Percentiles rank a stretch among this genome's conserved stretches.
Conservation (phyloP, 2,797 vertebrate genomes). For the Bucorvus abyssinicus region DNA sequence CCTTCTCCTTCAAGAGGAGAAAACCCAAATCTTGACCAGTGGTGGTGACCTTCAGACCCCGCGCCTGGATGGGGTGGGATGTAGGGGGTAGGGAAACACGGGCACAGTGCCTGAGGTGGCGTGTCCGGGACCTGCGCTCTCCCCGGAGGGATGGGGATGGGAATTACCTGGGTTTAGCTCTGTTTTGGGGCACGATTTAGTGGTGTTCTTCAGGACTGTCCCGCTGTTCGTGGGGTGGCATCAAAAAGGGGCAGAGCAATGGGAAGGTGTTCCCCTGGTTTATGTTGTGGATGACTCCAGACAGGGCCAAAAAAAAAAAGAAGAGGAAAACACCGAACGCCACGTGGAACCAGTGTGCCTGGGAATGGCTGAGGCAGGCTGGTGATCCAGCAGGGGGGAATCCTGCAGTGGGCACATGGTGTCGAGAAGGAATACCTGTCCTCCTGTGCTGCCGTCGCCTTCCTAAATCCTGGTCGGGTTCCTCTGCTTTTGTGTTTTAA, state of each 20-base stretch:
- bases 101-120: too few species aligned
- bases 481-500: background rate
- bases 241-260: background rate
- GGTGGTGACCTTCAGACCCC: background rate
- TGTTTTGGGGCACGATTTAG: background rate
- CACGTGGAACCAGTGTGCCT: background rate
- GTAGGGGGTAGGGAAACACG: background rate
- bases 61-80: background rate
- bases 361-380: background rate
- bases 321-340: background rate
- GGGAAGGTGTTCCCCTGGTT: background rate
- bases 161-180: background rate
- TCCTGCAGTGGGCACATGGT: background rate
- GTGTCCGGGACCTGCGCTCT: background rate
- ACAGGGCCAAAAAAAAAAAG: background rate
- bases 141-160: background rate
- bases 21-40: background rate
- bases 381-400: background rate
- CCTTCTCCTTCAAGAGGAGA: background rate
- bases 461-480: background rate
- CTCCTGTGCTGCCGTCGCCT: background rate
- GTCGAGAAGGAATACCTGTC: background rate
- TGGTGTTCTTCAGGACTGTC: background rate
- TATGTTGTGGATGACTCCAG: background rate
- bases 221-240: rapidly evolving